Base-by-base conservation (phyloP, 2,888 invertebrate genomes). In the Taphrorychus bicolor region DNA sequence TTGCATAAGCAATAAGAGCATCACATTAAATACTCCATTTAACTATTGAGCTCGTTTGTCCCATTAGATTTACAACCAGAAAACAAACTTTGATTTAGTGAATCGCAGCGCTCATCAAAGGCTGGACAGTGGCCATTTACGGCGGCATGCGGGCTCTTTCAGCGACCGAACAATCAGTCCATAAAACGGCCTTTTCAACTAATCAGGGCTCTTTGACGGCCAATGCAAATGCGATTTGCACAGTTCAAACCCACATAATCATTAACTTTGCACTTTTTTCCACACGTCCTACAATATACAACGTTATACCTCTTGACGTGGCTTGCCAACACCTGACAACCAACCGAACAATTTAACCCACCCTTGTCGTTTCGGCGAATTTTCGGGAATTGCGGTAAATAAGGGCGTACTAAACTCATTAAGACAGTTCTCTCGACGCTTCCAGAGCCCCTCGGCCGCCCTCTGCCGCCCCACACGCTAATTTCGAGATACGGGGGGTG, bases 381-480 rank as follows among this genome's bases (percentile, higher is more conserved):
- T 69, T 69, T 59, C 24, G 51, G 63, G 51, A 64, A 57, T 56
- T 69, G 69, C 69, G 69, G 64, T 69, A 69, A 64, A 69, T 69
- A 69, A 64, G 69, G 64, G 63, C 51, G 64, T 69, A 64, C 64
- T 69, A 69, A 69, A 66, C 69, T 69, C 69, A 61, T 69, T 60
- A 69, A 69, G 69, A 57, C 65, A 53, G 53, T 63, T 57, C 67
- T 67, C 67, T 61, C 60, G 58, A 59, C 59, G 48, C 62, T 66
- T 19, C 41, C 40, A 41, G 49, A 14, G 21, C 22, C 24, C 56
- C 24, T 24, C 23, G 23, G 23, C 40, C 18, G 14, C 40, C 51
- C 56, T n/a, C n/a, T n/a, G 14, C 16, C 48, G 32, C 22, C 45
- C 54, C 32, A 41, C 18, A 54, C 57, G 69, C 64, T 69, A 69